Evolutionary conservation across 2,888 invertebrate species (phyloP), one percentile per base, ranked within the genome.

Genomic region (Drosophila anomalata): DNA sequence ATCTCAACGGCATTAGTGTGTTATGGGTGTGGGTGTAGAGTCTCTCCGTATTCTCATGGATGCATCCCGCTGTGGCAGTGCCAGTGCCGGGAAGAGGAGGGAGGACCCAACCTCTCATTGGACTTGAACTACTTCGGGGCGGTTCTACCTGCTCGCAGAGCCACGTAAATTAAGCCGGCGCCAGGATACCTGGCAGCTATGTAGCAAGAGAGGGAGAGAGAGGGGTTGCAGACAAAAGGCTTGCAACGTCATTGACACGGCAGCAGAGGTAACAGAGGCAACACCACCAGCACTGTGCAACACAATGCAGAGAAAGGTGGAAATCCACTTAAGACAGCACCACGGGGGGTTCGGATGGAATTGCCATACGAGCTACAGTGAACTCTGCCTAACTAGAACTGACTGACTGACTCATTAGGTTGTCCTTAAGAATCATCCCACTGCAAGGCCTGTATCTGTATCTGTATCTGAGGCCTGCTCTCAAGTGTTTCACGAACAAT

Each of bases 101-200:
- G 63, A 22, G 39, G 29, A 3, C 3, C 22, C 22, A 9, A n/a
- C 31, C 62, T 67, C 74, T 74, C 69, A 66, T 74, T 79, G 76
- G 82, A 82, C 82, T 85, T 83, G 78, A 80, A 77, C 79, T 78
- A 80, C 56, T 60, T 73, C 41, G 46, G 58, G 52, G 56, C 63
- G 39, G 39, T 60, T 56, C 62, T 78, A 70, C 77, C 77, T 86
- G 75, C 54, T 11, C 59, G 70, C 58, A 60, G 54, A 63, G 54
- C 51, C 59, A 79, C 65, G 75, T 78, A 81, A 78, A 88, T 88
- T 88, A 87, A 80, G 87, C 79, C 83, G 88, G 89, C 89, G 89
- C 89, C 89, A 89, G 86, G 84, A 89, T 88, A 89, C 89, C 89
- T 89, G 87, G 77, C 74, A 75, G 68, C 72, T 71, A 75, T 58